phyloP scores from a whole-genome alignment of 2,888 invertebrate species.

The Rosalia funebris region DNA sequence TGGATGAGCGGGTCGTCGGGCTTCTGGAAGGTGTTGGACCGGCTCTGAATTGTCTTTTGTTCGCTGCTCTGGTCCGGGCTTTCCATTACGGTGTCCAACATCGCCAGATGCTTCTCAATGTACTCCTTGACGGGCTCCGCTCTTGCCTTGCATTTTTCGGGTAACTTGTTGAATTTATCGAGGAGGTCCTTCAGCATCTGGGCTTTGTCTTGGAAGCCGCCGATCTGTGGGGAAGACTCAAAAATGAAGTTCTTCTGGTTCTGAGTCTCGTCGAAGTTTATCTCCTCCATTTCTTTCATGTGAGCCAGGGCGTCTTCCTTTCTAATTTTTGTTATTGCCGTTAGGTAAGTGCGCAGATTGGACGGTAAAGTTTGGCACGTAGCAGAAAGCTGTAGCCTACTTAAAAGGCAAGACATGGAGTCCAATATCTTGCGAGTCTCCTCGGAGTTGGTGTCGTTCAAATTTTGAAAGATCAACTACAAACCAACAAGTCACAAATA shows the following conservation, averaged over 20 bases:
- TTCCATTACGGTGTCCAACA: constrained; percentile 39
- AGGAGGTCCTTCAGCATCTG: constrained; percentile 51
- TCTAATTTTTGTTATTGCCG: constrained; percentile 40
- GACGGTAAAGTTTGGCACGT: constrained; percentile 45
- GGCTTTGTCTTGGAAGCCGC: constrained; percentile 43
- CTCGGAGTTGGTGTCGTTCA: constrained; percentile 27
- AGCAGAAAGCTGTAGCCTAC: constrained; percentile 41
- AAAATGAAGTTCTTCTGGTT: constrained; percentile 49
- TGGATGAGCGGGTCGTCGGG: constrained; percentile 35
- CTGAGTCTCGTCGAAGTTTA: constrained; percentile 41
- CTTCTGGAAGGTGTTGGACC: background rate
- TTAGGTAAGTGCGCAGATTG: constrained; percentile 39
- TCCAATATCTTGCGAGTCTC: constrained; percentile 36
- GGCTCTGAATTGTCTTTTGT: background rate
- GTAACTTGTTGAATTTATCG: constrained; percentile 55
- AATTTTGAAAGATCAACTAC: constrained; percentile 19
- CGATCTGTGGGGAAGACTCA: constrained; percentile 36
- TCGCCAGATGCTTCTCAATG: constrained; percentile 55
- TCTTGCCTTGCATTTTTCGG: constrained; percentile 53
- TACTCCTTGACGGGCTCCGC: constrained; percentile 59
- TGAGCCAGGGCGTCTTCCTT: constrained; percentile 40
- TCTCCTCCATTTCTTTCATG: constrained; percentile 46
- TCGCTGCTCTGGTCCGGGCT: background rate
- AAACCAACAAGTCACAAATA: background rate
- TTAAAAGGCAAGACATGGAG: constrained; percentile 43